Evolutionary conservation across 2,113 vertebrate genomes (phyloP), one percentile per base, ranked within the genome.

Genomic region (Gorilla gorilla): DNA sequence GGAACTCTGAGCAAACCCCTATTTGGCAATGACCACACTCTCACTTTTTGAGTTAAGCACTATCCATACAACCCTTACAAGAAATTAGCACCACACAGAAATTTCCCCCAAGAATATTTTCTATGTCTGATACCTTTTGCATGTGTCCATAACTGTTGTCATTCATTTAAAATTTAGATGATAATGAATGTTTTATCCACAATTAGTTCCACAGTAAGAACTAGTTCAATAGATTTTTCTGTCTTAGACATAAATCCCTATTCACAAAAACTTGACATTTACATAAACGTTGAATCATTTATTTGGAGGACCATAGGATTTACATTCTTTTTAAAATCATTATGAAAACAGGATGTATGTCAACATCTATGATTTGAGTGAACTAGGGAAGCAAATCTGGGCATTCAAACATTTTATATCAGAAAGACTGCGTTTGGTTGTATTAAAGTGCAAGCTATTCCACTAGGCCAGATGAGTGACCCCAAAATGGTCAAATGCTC

Each of bases 1-100:
- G 79, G 96, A 98, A 86, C 45, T 95, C 97, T 97, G 98, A 98
- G 98, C 93, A 97, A 97, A 96, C 45, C 52, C 93, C 78, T 92
- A 81, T 96, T 95, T 64, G 70, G 86, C 97, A 97, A 96, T 50
- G 38, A 89, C 80, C 90, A 73, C 78, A 78, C 70, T 97, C 92
- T 92, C 97, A 96, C 38, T 12, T 97, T 94, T 45, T 96, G 93
- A 87, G 96, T 89, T 57, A 95, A 98, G 93, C 83, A 96, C 90
- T 97, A 97, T 81, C 95, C 93, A 64, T 93, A 97, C 86, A 97
- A 93, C 11, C 90, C 81, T 86, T 94, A 94, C 80, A 73, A 85
- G 96, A 98, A 94, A 52, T 96, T 90, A 98, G 97, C 94, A 95
- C 52, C 11, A 30, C 52, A 87, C 61, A 57, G 94, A 88, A 38